These are phyloP conservation scores for Linhomoeus sp. DNA, from an alignment of 2,888 invertebrate genomes.

Conservation along the genomic window DNA sequence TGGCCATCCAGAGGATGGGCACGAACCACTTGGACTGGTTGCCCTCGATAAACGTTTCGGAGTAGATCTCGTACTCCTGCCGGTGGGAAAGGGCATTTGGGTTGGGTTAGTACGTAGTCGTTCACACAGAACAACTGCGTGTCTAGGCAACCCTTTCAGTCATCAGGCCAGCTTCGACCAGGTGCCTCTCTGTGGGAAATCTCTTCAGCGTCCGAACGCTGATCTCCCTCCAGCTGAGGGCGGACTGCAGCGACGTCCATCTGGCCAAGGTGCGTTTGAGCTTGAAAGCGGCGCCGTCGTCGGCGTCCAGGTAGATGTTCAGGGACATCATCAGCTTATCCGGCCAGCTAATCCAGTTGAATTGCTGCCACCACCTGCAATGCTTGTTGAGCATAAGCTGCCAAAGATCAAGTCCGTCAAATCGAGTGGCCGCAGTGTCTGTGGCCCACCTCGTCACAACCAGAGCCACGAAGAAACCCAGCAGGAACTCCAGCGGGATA, in stretches of 20 bases:
- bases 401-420: too few relatives aligned
- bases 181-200: slow-evolving; percentile 34
- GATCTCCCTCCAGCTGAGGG: slow-evolving; percentile 24
- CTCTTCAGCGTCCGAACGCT: slow-evolving; percentile 29
- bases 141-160: too few relatives aligned
- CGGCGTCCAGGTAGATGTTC: slow-evolving; percentile 17
- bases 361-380: slow-evolving; percentile 27
- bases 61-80: slow-evolving; percentile 25
- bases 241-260: slow-evolving; percentile 20
- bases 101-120: too few relatives aligned
- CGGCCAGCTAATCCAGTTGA: slow-evolving; percentile 26
- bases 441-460: too few relatives aligned
- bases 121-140: too few relatives aligned
- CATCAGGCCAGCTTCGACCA: slow-evolving; percentile 33
- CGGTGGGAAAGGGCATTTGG: too few relatives aligned
- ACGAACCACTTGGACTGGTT: slow-evolving; percentile 36
- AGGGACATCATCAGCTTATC: slow-evolving; percentile 27
- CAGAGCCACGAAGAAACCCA: too few relatives aligned
- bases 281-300: slow-evolving; percentile 16
- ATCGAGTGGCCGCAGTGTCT: too few relatives aligned
- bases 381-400: too few relatives aligned
- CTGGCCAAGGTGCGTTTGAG: slow-evolving; percentile 21
- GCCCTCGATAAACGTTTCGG: slow-evolving; percentile 26
- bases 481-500: too few relatives aligned
- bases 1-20: slow-evolving; percentile 35